Evolutionary conservation across 2,113 vertebrate species (phyloP), one percentile per base, ranked within the genome.

Genomic region (Tichodroma muraria): DNA sequence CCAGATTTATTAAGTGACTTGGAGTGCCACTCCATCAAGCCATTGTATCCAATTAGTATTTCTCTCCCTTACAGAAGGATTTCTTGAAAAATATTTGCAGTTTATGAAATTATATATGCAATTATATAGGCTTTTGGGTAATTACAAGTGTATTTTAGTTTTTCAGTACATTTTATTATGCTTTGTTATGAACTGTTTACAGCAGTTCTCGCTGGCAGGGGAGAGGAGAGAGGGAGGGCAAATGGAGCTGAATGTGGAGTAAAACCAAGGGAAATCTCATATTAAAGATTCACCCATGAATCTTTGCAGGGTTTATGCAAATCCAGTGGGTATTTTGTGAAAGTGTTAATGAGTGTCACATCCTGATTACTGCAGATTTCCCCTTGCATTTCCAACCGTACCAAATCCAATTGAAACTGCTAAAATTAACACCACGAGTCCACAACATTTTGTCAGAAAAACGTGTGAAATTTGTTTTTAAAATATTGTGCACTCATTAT

Each of bases 81-180:
- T 85, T 77, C 24, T 90, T 33, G 33, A 83, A 52, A 95, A 93
- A 87, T 83, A 85, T 68, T 93, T 88, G 88, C 69, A 79, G 78
- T 93, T 80, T 92, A 54, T 84, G 94, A 87, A 96, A 94, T 81
- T 77, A 61, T 80, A 57, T 71, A 83, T 92, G 90, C 84, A 88
- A 80, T 97, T 97, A 89, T 80, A 47, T 86, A 85, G 88, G 81
- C 83, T 91, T 95, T 85, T 21, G 60, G 66, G 83, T 96, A 96
- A 97, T 97, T 95, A 90, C 85, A 72, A 94, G 77, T 94, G 59
- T 96, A 96, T 96, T 94, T 97, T 90, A 88, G 61, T 92, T 93
- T 94, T 95, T 93, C 10, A 4, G 72, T 95, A 31, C 59, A 14
- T 97, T 96, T 97, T 93, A 91, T 97, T 96, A 47, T 65, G 89